Conservation (phyloP, 2,113 vertebrate genomes). For the Salvelinus namaycush region DNA sequence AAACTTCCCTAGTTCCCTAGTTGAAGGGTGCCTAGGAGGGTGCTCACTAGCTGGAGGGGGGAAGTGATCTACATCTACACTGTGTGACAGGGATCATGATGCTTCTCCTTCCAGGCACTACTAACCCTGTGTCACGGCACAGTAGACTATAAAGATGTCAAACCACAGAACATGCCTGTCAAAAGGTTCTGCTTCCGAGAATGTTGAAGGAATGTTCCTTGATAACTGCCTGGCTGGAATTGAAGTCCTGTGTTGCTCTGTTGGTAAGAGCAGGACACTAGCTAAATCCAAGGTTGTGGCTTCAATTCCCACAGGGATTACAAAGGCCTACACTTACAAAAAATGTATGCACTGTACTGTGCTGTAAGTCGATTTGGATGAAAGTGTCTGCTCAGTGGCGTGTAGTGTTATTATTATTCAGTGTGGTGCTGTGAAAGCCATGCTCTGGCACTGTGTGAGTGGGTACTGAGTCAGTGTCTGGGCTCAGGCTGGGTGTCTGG, state of each 20-base stretch:
- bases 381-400: too few relatives aligned
- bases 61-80: not conserved
- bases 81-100: not conserved
- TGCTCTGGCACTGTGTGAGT: conserved; percentile 11
- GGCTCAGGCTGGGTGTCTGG: conserved; percentile 31
- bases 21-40: not conserved
- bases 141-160: conserved; percentile 1
- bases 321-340: too few relatives aligned
- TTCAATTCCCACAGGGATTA: too few relatives aligned
- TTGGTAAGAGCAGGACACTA: too few relatives aligned
- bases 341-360: too few relatives aligned
- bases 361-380: too few relatives aligned
- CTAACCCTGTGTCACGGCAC: not conserved
- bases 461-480: too few relatives aligned
- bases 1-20: not conserved
- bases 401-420: conserved; percentile 22
- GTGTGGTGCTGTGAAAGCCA: conserved; percentile 20
- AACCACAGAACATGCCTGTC: not conserved
- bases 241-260: not conserved
- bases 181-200: not conserved
- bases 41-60: too few relatives aligned
- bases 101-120: not conserved
- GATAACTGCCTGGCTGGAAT: not conserved
- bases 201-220: not conserved
- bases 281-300: too few relatives aligned